phyloP scores from a whole-genome alignment of 92 coral and sea anemone species.

The Umimayanthus chanpuru region DNA sequence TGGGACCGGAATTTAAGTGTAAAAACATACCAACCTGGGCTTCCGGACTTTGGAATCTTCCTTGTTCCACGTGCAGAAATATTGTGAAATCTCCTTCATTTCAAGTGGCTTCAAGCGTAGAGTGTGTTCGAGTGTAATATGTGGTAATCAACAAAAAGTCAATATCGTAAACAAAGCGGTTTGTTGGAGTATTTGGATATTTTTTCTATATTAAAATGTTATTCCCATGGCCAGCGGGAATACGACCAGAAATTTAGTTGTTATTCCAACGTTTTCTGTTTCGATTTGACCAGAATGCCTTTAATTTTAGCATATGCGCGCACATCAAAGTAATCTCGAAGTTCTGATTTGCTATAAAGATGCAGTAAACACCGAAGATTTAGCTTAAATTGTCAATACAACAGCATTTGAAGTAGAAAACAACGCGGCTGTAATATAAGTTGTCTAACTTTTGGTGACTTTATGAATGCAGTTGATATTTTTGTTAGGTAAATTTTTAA shows the following conservation, averaged over 20 bases:
- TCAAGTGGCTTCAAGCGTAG: too few species aligned
- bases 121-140: too few species aligned
- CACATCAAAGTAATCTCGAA: neutral
- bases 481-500: neutral
- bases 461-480: neutral
- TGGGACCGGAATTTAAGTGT: neutral
- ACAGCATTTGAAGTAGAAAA: neutral
- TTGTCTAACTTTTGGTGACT: neutral
- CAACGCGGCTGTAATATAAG: neutral
- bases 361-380: neutral
- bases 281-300: neutral
- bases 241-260: neutral
- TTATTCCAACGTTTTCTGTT: neutral
- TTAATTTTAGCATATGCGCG: neutral
- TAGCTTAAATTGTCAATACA: neutral
- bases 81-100: conserved; percentile 3
- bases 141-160: neutral
- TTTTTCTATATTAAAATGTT: neutral
- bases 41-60: neutral
- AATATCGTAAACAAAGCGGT: neutral
- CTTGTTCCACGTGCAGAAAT: neutral
- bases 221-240: neutral
- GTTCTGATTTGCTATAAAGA: neutral
- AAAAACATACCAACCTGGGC: neutral
- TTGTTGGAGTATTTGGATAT: neutral